phyloP scores from a whole-genome alignment of 2,888 invertebrate genomes.

The Acronicta alni region DNA sequence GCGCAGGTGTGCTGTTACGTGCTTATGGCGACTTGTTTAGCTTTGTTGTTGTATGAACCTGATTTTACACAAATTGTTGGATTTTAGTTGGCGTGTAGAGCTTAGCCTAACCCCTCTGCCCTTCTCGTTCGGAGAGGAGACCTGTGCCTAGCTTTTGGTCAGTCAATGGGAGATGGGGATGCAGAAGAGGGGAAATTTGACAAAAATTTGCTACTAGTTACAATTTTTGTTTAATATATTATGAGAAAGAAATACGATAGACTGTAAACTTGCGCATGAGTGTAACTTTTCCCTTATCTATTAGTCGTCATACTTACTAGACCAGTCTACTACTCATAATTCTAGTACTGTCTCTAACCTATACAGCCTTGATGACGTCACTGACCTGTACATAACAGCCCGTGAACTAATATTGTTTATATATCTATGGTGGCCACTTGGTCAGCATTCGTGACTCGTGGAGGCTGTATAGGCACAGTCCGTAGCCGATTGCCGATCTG shows the following conservation, averaged over 20 bases:
- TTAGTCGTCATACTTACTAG: background rate
- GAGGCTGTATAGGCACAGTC: slow-evolving; percentile 59
- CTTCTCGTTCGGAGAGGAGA: no score
- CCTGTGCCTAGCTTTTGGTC: background rate
- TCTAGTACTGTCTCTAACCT: slow-evolving; percentile 3
- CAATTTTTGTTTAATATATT: no score
- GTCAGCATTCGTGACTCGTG: slow-evolving; percentile 52
- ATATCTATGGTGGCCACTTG: slow-evolving; percentile 30
- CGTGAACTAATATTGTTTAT: slow-evolving; percentile 43
- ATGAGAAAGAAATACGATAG: no score
- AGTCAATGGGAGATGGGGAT: no score
- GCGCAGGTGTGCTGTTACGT: slow-evolving; percentile 65
- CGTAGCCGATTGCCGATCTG: slow-evolving; percentile 71
- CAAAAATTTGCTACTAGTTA: no score
- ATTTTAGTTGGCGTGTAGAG: background rate
- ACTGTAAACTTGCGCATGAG: no score
- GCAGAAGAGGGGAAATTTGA: no score
- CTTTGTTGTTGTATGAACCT: slow-evolving; percentile 29
- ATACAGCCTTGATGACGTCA: slow-evolving; percentile 48
- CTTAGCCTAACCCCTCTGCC: no score
- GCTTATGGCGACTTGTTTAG: slow-evolving; percentile 37
- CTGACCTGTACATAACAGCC: slow-evolving; percentile 26
- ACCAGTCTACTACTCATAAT: background rate
- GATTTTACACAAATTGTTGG: slow-evolving; percentile 39
- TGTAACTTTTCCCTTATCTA: no score